These are phyloP conservation scores for Hypanus sabinus DNA, from an alignment of 2,113 vertebrate species.

Conservation along the genomic window DNA sequence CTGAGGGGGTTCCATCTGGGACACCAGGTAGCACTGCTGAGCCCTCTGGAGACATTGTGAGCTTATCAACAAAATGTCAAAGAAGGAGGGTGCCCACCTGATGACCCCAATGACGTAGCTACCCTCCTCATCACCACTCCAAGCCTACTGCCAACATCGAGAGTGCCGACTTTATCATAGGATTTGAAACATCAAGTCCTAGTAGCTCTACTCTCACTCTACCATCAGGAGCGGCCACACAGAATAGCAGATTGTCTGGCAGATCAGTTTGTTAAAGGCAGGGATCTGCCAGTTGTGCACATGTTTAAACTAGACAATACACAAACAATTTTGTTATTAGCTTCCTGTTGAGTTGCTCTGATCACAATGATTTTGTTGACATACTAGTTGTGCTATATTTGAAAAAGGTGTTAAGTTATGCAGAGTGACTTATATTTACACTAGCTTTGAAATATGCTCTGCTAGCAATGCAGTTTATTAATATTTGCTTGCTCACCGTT, in stretches of 20 bases:
- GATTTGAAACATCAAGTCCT: too few species aligned
- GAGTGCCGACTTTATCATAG: too few species aligned
- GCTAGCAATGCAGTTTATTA: not conserved
- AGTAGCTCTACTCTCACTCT: too few species aligned
- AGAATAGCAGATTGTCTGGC: not conserved
- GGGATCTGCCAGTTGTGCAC: not conserved
- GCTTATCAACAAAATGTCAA: too few species aligned
- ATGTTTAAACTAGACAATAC: not conserved
- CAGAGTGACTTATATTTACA: conserved; percentile 8
- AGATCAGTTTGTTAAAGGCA: not conserved
- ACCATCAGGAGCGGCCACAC: not conserved
- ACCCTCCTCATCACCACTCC: too few species aligned
- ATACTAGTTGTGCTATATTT: conserved; percentile 23
- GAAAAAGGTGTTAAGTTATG: not conserved
- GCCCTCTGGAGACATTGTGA: too few species aligned
- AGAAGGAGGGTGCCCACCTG: too few species aligned
- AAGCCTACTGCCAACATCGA: too few species aligned
- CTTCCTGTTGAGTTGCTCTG: not conserved
- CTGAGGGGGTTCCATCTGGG: too few species aligned
- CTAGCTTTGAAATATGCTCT: not conserved
- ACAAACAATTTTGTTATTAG: not conserved
- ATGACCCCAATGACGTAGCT: too few species aligned
- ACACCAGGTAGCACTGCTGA: too few species aligned
- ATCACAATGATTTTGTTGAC: not conserved
- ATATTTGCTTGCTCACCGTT: conserved; percentile 13